Evolutionary conservation across 37 sponge, comb jelly and placozoan species (phyloP).

Genomic region (Aplysina aerophoba): DNA sequence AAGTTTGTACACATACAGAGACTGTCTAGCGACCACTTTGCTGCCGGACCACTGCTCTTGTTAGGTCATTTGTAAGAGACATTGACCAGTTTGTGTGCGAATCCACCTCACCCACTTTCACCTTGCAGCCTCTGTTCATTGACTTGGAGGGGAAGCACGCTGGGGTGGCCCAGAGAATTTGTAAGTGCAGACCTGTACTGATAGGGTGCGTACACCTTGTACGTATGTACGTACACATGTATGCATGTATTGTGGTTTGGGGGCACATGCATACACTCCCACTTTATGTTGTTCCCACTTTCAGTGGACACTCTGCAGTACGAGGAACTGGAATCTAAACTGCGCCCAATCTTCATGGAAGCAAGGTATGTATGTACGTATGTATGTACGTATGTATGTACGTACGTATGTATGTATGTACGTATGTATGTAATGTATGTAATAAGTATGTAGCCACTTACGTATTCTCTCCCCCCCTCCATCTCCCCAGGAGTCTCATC

Average conservation of each 20-base stretch:
- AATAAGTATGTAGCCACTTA: background rate
- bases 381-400: constrained; percentile 7
- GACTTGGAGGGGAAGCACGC: constrained; percentile 14
- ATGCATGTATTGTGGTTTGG: background rate
- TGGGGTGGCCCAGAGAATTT: constrained; percentile 1
- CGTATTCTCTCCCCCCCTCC: background rate
- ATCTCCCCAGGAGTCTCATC: constrained; percentile 41
- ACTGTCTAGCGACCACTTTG: too few species aligned
- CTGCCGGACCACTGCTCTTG: too few species aligned
- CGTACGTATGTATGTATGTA: background rate
- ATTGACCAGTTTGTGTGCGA: too few species aligned
- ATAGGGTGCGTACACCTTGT: constrained; percentile 1
- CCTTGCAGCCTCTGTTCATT: constrained; percentile 20
- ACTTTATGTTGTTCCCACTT: background rate
- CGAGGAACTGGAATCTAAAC: constrained; percentile 56
- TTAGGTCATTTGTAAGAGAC: too few species aligned
- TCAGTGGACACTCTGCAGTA: constrained; percentile 57
- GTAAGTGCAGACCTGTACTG: constrained; percentile 17
- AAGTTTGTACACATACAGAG: too few species aligned
- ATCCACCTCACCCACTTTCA: too few species aligned
- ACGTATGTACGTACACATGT: background rate
- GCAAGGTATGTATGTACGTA: constrained; percentile 56
- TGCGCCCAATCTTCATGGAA: constrained; percentile 70
- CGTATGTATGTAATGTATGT: background rate
- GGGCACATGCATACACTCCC: background rate